These are phyloP conservation scores for Meloidogyne chitwoodi DNA, from an alignment of 1,140 invertebrate genomes.

Conservation along the genomic window DNA sequence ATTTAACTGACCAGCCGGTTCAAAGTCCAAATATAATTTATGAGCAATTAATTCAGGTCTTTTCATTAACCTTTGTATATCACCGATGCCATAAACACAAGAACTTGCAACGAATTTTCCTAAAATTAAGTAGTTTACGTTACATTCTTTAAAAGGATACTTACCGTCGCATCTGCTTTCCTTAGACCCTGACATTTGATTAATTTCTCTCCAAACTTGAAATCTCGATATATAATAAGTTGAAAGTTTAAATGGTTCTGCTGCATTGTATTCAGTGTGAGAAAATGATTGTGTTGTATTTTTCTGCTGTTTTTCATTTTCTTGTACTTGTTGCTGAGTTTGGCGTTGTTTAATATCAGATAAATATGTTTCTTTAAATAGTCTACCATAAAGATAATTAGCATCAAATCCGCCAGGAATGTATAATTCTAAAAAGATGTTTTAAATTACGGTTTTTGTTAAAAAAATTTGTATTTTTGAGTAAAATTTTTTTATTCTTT, in stretches of 20 bases:
- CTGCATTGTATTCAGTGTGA: background rate
- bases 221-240: slow-evolving; percentile 35
- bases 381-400: slow-evolving; percentile 27
- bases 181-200: background rate
- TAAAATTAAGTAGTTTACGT: background rate
- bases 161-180: background rate
- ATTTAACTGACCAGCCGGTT: slow-evolving; percentile 37
- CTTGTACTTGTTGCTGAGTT: background rate
- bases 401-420: slow-evolving; percentile 42
- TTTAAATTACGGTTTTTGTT: no score
- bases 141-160: no score
- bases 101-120: slow-evolving; percentile 42
- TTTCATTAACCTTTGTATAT: slow-evolving; percentile 37
- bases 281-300: background rate
- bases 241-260: slow-evolving; percentile 25
- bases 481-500: no score
- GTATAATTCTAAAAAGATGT: slow-evolving; percentile 16
- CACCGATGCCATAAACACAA: slow-evolving; percentile 51
- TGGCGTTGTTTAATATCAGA: background rate
- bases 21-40: slow-evolving; percentile 49
- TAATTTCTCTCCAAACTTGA: slow-evolving; percentile 30
- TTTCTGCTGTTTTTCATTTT: background rate
- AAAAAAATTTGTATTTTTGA: no score
- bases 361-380: slow-evolving; percentile 4
- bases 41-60: slow-evolving; percentile 50